Conservation (phyloP, 2,113 vertebrate species). For the Apistogramma diplotaenia region DNA sequence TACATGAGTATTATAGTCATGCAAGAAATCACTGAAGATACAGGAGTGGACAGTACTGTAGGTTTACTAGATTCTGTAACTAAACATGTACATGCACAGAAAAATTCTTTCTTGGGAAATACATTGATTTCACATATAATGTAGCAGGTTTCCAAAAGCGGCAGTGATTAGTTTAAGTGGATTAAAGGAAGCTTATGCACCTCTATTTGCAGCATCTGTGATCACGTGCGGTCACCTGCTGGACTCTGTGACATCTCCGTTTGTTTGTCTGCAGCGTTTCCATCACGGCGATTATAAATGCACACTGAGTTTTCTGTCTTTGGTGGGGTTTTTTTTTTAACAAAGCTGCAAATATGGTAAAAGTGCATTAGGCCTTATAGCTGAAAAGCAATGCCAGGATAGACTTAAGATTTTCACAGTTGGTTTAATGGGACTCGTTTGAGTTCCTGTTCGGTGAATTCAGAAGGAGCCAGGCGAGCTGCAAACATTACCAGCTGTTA, state of each 20-base stretch:
- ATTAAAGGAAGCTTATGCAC: constrained; percentile 26
- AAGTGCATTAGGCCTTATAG: no score
- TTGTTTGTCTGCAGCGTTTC: neutral
- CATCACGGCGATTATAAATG: neutral
- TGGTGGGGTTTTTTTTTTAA: no score
- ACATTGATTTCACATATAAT: neutral
- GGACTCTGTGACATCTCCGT: neutral
- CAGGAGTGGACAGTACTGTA: neutral
- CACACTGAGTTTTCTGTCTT: neutral
- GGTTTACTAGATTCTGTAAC: neutral
- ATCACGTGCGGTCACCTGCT: constrained; percentile 20
- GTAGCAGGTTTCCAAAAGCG: neutral
- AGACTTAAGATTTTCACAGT: no score
- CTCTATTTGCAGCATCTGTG: constrained; percentile 26
- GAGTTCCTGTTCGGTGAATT: no score
- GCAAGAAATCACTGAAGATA: neutral
- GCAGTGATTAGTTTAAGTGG: constrained; percentile 60
- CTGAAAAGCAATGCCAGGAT: no score
- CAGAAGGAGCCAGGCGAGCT: no score
- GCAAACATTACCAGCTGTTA: no score
- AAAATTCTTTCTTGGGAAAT: neutral
- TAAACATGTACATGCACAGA: neutral
- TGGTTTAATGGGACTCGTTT: no score
- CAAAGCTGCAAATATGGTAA: no score
- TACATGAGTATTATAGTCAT: no score